Base-by-base conservation (phyloP, 2,888 invertebrate species). In the Orthosia gothica region DNA sequence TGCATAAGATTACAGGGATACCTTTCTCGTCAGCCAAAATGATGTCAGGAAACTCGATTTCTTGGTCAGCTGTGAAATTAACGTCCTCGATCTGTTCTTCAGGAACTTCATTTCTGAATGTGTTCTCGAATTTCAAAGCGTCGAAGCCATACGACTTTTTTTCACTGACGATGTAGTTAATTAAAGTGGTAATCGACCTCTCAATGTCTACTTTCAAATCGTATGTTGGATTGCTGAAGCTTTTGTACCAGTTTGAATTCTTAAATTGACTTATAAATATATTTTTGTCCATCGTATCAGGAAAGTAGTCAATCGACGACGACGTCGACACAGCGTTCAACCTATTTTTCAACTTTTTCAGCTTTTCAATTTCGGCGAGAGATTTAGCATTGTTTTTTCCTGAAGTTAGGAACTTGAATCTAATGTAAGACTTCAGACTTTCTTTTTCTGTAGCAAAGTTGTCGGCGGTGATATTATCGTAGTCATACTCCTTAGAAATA, bases 31-130 rank as follows among this genome's bases (percentile, higher is more conserved):
- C 89, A 13, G 87, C 87, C 32, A 91, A 62, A 78, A 92, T 92
- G 5, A 92, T 85, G 68, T 92, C 92, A 62, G 92, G 92, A 52
- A 92, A 92, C 49, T 82, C 83, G n/a, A 92, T 91, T 85, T 91
- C 90, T 86, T 91, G 88, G 64, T 89, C 91, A 9, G 82, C 23
- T 63, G 83, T 49, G 52, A 91, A 91, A 74, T 89, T 73, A 0
- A 90, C 82, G 67, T 91, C 84, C 23, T 83, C 83, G 1, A 91
- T 86, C 5, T 67, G 74, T 72, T 91, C 89, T 67, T 91, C 90
- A 62, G 77, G 77, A 32, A 89, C 74, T 9, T 70, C 11, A 0
- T 77, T 75, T 4, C 69, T 58, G 78, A 84, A 91, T 65, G 79
- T 86, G 5, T 54, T 88, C 0, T 88, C 81, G 52, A 89, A 91